Base-by-base conservation (phyloP, 64 coral and sea anemone species). In the Hydrozoanthus tunicans region DNA sequence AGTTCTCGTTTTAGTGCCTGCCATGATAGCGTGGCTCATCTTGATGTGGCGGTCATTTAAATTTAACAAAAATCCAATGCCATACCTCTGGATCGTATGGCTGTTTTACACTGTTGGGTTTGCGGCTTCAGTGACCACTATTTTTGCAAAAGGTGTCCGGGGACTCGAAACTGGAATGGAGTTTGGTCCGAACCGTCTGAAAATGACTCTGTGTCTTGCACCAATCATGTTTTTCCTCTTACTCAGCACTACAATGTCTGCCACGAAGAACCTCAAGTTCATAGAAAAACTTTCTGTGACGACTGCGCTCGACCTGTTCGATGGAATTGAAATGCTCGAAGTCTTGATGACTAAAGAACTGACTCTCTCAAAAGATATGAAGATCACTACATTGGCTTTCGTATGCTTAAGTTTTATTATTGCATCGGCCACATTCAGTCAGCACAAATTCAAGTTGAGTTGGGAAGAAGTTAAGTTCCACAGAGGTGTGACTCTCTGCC, bases 141-240 rank as follows among this genome's bases (percentile, higher is more conserved):
- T 93, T 12, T 81, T 89, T 80, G 53, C 7, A 15, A 62, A 58
- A 90, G 78, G 79, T 10, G 85, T 79, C 12, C 64, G 81, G 17
- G 80, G 64, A n/a, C 70, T 90, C 9, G 59, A 88, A 17, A 83
- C 7, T 3, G n/a, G 77, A 4, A 56, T 11, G 64, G 83, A 79
- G 25, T 93, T 91, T 91, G 86, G 91, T 63, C 80, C 86, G 20
- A 96, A 93, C 58, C 1, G 59, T 12, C 75, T 96, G 71, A 96
- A 86, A 70, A 60, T 85, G 52, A 96, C 91, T 14, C 62, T 96
- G 9, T 96, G 94, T 10, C 32, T 90, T 5, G 51, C 91, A 24
- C 91, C 91, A 56, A 12, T 81, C 4, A 56, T 96, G 5, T 51
- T 91, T 3, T 6, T 91, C 9, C 63, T 96, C 3, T 62, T 96